phyloP scores from a whole-genome alignment of 2,113 vertebrate genomes.

The Ictalurus furcatus region DNA sequence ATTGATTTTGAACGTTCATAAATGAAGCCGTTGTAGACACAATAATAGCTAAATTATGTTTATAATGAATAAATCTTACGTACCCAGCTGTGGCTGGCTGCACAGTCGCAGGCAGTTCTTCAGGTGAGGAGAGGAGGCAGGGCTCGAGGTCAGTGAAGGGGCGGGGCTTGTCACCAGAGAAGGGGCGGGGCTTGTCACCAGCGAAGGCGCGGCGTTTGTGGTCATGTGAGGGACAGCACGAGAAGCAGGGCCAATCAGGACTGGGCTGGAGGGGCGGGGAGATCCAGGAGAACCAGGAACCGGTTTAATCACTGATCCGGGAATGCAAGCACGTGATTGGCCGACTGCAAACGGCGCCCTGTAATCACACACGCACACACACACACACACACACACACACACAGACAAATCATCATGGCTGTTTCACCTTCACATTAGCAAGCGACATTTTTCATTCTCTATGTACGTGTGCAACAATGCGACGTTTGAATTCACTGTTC shows the following conservation, averaged over 20 bases:
- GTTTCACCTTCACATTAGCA: neutral
- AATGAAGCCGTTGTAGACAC: neutral
- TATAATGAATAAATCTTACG: conserved; percentile 29
- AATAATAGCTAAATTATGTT: neutral
- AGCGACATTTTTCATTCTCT: neutral
- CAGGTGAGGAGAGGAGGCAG: conserved; percentile 77
- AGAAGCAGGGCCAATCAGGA: conserved; percentile 69
- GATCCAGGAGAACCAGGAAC: conserved; percentile 73
- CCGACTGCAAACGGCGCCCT: conserved; percentile 86
- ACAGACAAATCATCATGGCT: neutral
- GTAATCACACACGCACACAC: conserved; percentile 31
- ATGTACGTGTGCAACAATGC: neutral
- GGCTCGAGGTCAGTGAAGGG: conserved; percentile 73
- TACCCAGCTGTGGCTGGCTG: conserved; percentile 87
- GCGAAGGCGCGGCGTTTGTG: conserved; percentile 67
- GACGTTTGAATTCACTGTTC: neutral
- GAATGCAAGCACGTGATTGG: conserved; percentile 69
- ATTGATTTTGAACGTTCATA: neutral
- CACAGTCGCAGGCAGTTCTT: conserved; percentile 83
- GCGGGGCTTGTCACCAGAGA: conserved; percentile 67
- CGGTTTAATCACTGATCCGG: conserved; percentile 70
- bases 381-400: conserved; percentile 15
- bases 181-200: conserved; percentile 58
- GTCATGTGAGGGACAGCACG: conserved; percentile 68
- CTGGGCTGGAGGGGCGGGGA: conserved; percentile 71